Evolutionary conservation across 2,797 vertebrate species (phyloP), one percentile per base, ranked within the genome.

Genomic region (Petrocephalus schoutedeni): DNA sequence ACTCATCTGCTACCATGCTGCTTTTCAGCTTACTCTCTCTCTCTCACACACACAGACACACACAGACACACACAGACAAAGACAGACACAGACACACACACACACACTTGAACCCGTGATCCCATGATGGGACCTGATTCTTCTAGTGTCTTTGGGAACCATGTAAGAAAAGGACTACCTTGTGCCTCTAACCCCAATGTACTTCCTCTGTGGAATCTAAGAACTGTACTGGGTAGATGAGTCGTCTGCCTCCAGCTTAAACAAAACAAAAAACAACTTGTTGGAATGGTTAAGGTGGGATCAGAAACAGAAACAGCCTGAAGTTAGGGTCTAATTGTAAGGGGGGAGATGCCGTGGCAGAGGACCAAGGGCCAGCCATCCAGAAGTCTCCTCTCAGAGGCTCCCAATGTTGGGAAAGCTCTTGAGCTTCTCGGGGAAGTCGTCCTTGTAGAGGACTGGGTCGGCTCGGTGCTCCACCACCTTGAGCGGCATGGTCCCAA

Each of bases 401-500:
- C 98, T 99, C 94, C 98, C 98, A 0, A 99, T 99, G 95, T 99
- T 99, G 90, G 98, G 98, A 93, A 99, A 99, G 91, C 98, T 99
- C 95, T 99, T 99, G 91, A 99, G 97, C 87, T 99, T 99, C 94
- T 99, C 98, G 10, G 98, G 98, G 90, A 99, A 99, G 94, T 99
- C 98, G 28, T 99, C 98, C 93, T 99, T 99, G 91, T 99, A 99
- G 67, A 99, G 96, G 82, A 99, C 98, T 0, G 98, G 98, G 91
- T 99, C 98, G 0, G 98, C 98, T 0, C 98, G 96, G 89, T 99
- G 98, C 87, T 99, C 98, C 91, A 99, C 98, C 92, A 98, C 98
- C 94, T 99, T 99, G 88, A 99, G 96, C 10, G 98, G 98, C 98
- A 99, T 99, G 0, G 97, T 99, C 82, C 98, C 98, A 6, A 99